Base-by-base conservation (phyloP, 2,113 vertebrate genomes). In the Ammodytes dubius region DNA sequence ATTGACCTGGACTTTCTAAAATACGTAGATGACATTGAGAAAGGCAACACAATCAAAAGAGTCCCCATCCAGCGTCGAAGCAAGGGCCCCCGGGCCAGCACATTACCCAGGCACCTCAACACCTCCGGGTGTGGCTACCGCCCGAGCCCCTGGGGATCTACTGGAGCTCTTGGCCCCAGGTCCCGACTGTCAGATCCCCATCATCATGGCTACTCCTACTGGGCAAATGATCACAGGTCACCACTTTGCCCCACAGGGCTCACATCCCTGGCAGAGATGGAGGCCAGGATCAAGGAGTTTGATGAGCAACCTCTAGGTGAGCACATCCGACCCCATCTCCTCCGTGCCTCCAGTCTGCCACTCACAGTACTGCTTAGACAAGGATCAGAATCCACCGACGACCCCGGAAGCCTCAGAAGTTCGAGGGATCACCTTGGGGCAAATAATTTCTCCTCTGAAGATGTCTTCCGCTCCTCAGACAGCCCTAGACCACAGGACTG, bases 11-110 rank as follows among this genome's bases (percentile, higher is more conserved):
- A 99, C 88, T 99, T 99, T 89, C 94, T 99, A 13, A 99, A 99
- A 81, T 99, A 99, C 0, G 98, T 99, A 9, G 97, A 99, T 0
- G 98, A 99, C 91, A 99, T 99, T 0, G 98, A 99, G 91, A 99
- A 98, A 86, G 98, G 98, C 14, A 96, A 99, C 93, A 99, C 98
- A 77, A 97, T 99, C 91, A 96, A 95, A 79, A 95, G 96, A 87
- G 93, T 99, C 63, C 95, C 95, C n/a, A 96, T 99, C 86, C 97
- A 97, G 73, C 95, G 97, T 56, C 86, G 95, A 74, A 94, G 95
- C 86, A 99, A 97, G 73, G 96, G 95, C 50, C 94, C 95, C 0
- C 95, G 97, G 57, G 96, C 96, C 50, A 98, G 95, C 85, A 97
- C 97, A 7, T 89, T 99, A 65, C 97, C 97, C n/a, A 93, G 97